Percentiles rank a stretch among this genome's conserved stretches.
These are phyloP conservation scores for Pteruthius melanotis DNA, from an alignment of 2,113 vertebrate genomes.

Conservation along the genomic window DNA sequence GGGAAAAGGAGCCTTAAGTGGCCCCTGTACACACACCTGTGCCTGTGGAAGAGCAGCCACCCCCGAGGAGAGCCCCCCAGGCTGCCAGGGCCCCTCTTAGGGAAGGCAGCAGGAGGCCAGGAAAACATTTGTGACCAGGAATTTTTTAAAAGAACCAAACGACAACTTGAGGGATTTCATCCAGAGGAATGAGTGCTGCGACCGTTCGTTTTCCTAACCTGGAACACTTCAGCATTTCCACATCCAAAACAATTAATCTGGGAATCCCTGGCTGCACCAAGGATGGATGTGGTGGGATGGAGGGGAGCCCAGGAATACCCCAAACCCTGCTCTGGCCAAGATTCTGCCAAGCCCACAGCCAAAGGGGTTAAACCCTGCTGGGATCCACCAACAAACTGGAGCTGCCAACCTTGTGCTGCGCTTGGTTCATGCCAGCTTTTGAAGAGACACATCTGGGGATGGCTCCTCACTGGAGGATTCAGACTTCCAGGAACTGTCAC, in stretches of 20 bases:
- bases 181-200: background rate
- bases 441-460: background rate
- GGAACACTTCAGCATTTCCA: background rate
- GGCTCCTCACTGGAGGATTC: background rate
- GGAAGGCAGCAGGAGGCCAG: background rate
- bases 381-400: background rate
- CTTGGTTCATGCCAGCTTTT: background rate
- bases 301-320: background rate
- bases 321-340: rapidly evolving
- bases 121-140: background rate
- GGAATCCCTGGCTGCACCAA: background rate
- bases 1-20: background rate
- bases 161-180: background rate
- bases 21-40: rapidly evolving
- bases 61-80: rapidly evolving
- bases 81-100: too few species aligned
- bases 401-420: rapidly evolving
- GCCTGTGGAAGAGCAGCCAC: background rate
- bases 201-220: background rate
- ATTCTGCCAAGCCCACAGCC: rapidly evolving
- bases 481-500: background rate
- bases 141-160: background rate
- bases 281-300: background rate
- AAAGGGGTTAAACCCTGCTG: background rate
- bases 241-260: background rate